phyloP scores from a whole-genome alignment of 1,140 invertebrate genomes.

The Leptonema lineaticorne region DNA sequence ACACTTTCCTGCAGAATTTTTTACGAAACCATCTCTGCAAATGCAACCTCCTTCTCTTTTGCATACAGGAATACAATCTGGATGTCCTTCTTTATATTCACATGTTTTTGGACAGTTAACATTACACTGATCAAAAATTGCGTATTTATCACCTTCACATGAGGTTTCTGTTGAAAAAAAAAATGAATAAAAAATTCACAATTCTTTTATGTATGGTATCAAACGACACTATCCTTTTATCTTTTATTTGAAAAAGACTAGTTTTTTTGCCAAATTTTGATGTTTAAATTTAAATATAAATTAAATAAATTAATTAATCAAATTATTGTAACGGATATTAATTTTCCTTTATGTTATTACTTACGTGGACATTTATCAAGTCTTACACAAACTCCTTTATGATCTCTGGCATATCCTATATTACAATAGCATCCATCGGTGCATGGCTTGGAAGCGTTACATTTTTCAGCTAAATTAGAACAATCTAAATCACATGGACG shows the following conservation, averaged over 20 bases:
- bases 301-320: no score
- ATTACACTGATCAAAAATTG: conserved; percentile 3
- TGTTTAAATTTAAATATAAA: no score
- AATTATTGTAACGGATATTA: no score
- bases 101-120: not conserved
- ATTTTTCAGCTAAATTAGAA: not conserved
- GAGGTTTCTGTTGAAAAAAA: not conserved
- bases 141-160: conserved; percentile 2
- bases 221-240: no score
- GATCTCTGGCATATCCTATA: not conserved
- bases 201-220: no score
- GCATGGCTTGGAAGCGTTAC: not conserved
- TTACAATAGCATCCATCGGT: conserved; percentile 9
- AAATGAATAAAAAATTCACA: not conserved
- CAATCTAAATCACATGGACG: not conserved
- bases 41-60: not conserved
- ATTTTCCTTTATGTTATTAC: not conserved
- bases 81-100: not conserved
- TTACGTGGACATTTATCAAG: conserved; percentile 5
- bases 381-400: conserved; percentile 1
- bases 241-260: no score
- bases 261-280: no score
- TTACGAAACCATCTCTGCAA: not conserved
- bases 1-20: not conserved
- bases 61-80: not conserved